Evolutionary conservation across 2,113 vertebrate species (phyloP), one percentile per base, ranked within the genome.

Genomic region (Tenebrosternarchus preto): DNA sequence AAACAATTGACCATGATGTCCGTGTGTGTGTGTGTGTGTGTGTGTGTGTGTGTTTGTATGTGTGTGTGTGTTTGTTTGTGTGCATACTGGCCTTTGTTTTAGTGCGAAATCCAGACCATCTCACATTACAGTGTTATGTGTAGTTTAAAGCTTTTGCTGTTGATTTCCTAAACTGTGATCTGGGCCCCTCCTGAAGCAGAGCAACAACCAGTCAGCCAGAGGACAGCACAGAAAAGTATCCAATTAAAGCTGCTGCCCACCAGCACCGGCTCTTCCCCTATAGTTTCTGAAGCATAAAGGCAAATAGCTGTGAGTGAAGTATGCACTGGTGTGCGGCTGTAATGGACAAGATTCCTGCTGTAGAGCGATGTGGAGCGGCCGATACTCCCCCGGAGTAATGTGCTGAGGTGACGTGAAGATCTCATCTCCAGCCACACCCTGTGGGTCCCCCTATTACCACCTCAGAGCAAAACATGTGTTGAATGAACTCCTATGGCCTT

Each of bases 71-170:
- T 4, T 1, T 15, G 12, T 50, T 9, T 11, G 43, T 15, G 3
- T 50, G 43, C 11, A 8, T 9, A 1, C 11, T 6, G 39, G 39
- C 4, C 11, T 50, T 59, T 75, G 60, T 75, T 81, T 57, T 31
- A 81, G 29, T 76, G 24, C 29, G 55, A 80, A 80, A 73, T 63
- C 20, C 70, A 66, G 22, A 27, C 43, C 70, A 43, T 20, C 68
- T 56, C 24, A 63, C 64, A 76, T 84, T 78, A 67, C 78, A 76
- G 55, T 69, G 60, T 83, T 69, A n/a, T 60, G 76, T 63, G 57
- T 55, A 63, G 53, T 46, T 63, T 75, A 69, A 73, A 15, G 20
- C 77, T 61, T 11, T 77, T 63, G 67, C 39, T 50, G 61, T 9
- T 50, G n/a, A 56, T 67, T 31, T 15, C 39, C 39, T 77, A 69